Evolutionary conservation across 2,113 vertebrate genomes (phyloP), one percentile per base, ranked within the genome.

Genomic region (Notarius lentiginosus): DNA sequence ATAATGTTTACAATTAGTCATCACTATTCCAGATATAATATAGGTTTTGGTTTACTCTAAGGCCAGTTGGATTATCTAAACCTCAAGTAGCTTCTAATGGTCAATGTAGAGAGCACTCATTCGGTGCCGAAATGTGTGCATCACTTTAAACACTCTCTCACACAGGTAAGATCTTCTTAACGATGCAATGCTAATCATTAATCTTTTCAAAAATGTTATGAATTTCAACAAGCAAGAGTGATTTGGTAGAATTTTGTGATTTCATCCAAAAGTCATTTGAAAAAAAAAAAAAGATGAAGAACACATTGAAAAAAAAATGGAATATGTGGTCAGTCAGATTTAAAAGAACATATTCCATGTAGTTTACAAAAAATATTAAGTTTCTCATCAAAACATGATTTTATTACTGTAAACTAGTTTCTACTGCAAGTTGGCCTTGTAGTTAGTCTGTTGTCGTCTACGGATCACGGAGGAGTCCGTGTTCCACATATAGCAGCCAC

Each of bases 1-100:
- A 83, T 53, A 83, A 80, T 68, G 18, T 17, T 83, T 70, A 70
- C 65, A 83, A 70, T 66, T 70, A 83, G 65, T 18, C 49, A 22
- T 70, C 56, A n/a, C 18, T 70, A 55, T 83, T 83, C 61, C 51
- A 53, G 20, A 27, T n/a, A 55, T 83, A 18, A 18, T 53, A 5
- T 53, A 53, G 47, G 58, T 41, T 75, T 75, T 49, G 8, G 34
- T 49, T 58, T 73, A 73, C 10, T 47, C 58, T 63, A 49, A 51
- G 41, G 24, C 61, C 49, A 30, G 27, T 66, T 34, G 63, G 65
- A 70, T 70, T 20, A 53, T 70, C 65, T 70, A 55, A 83, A 83
- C 65, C 58, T 83, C 61, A 18, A 51, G 41, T 55, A 55, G 47
- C 47, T 30, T 68, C n/a, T 63, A 53, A 5, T 68, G 82, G 34